These are phyloP conservation scores for Sebastes itinus DNA, from an alignment of 2,797 vertebrate genomes.

Conservation along the genomic window DNA sequence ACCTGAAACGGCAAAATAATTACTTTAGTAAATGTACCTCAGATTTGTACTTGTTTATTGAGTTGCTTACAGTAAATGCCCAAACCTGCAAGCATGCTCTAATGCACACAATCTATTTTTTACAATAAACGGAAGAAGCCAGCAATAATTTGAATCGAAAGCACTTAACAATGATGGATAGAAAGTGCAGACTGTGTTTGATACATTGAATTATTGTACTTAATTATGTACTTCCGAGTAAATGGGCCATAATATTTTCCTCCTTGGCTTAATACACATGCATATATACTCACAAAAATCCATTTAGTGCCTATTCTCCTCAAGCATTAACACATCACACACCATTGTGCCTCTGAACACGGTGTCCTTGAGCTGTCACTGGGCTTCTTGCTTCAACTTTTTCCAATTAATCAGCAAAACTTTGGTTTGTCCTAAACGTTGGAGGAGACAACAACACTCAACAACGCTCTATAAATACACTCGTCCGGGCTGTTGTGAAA, in stretches of 20 bases:
- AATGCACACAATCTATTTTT: neutral
- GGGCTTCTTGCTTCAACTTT: neutral
- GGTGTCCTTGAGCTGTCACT: conserved; percentile 12
- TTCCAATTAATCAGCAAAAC: neutral
- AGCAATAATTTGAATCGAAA: neutral
- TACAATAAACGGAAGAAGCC: neutral
- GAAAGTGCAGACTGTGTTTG: neutral
- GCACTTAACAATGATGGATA: neutral
- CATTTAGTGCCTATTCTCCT: neutral
- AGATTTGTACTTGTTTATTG: neutral
- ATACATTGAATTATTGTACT: neutral
- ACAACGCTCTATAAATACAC: conserved; percentile 13
- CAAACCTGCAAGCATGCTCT: neutral
- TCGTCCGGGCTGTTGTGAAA: conserved; percentile 27
- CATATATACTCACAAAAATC: neutral
- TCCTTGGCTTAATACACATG: neutral
- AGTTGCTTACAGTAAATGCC: neutral
- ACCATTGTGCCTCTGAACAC: neutral
- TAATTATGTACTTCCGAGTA: neutral
- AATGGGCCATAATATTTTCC: neutral
- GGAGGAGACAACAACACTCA: neutral
- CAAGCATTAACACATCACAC: neutral
- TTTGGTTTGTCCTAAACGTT: neutral
- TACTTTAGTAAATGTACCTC: neutral
- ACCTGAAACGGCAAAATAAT: neutral